Percentiles rank a stretch among this genome's conserved stretches.
Evolutionary conservation across 64 coral and sea anemone species (phyloP).

Genomic region (Porites lutea): DNA sequence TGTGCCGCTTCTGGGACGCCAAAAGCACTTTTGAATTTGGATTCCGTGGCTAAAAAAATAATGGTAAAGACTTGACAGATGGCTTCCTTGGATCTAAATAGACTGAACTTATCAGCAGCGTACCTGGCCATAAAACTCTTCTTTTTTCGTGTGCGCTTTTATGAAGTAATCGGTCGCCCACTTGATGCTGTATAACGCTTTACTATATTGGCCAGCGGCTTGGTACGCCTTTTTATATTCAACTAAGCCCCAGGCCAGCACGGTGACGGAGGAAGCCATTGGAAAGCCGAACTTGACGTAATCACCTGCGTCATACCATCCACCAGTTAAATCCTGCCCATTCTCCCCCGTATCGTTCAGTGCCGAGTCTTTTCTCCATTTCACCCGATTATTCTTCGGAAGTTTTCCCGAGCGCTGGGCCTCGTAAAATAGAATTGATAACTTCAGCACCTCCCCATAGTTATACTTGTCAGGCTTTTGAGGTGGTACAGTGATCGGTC

Average conservation of each 20-base stretch:
- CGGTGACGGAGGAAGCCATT: constrained; percentile 79
- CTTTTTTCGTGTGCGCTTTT: constrained; percentile 81
- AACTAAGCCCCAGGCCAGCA: constrained; percentile 85
- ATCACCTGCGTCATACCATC: constrained; percentile 99
- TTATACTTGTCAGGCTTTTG: constrained; percentile 27
- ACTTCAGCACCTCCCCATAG: constrained; percentile 74
- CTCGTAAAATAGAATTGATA: constrained; percentile 95
- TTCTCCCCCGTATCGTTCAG: constrained; percentile 62
- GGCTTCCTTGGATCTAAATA: too few species aligned
- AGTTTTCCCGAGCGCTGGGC: constrained; percentile 94
- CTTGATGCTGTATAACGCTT: constrained; percentile 84
- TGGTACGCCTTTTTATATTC: constrained; percentile 76
- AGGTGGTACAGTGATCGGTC: neutral
- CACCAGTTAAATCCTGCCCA: constrained; percentile 86
- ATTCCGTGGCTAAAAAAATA: too few species aligned
- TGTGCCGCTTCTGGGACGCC: too few species aligned
- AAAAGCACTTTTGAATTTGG: too few species aligned
- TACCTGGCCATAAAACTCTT: constrained; percentile 95
- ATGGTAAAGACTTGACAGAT: too few species aligned
- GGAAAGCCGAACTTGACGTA: constrained; percentile 98
- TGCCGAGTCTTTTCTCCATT: constrained; percentile 91
- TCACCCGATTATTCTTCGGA: constrained; percentile 76
- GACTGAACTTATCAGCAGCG: neutral
- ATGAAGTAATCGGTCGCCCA: constrained; percentile 97
- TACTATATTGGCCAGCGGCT: constrained; percentile 69